phyloP scores from a whole-genome alignment of 2,888 invertebrate genomes.

The Fragum fragum region DNA sequence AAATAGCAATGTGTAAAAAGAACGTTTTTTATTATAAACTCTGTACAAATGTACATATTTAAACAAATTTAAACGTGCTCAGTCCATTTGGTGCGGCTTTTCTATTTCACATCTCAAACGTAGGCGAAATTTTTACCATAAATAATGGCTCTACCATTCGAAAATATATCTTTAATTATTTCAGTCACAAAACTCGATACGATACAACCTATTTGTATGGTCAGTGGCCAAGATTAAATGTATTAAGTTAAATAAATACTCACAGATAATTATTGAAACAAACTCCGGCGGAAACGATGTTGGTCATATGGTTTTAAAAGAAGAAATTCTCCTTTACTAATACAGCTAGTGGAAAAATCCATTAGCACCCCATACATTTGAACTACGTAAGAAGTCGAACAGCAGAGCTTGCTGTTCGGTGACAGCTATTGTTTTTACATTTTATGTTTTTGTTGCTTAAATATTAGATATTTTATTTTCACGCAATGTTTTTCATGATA shows the following conservation, averaged over 20 bases:
- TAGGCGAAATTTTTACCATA: not conserved
- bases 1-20: no score
- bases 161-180: not conserved
- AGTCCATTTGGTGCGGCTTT: conserved; percentile 26
- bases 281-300: not conserved
- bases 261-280: no score
- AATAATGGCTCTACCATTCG: not conserved
- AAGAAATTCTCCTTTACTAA: no score
- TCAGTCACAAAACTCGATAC: no score
- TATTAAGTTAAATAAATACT: no score
- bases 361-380: no score
- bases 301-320: no score
- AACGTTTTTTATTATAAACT: not conserved
- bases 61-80: conserved; percentile 22
- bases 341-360: no score
- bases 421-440: not conserved
- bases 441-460: conserved; percentile 32
- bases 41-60: not conserved
- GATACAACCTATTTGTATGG: no score
- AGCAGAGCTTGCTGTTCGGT: not conserved
- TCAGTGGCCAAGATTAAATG: no score
- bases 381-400: no score
- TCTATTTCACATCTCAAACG: conserved; percentile 14
- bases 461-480: conserved; percentile 33
- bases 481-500: conserved; percentile 2